Base-by-base conservation (phyloP, 1,140 invertebrate species). In the Neodiprion fabricii region DNA sequence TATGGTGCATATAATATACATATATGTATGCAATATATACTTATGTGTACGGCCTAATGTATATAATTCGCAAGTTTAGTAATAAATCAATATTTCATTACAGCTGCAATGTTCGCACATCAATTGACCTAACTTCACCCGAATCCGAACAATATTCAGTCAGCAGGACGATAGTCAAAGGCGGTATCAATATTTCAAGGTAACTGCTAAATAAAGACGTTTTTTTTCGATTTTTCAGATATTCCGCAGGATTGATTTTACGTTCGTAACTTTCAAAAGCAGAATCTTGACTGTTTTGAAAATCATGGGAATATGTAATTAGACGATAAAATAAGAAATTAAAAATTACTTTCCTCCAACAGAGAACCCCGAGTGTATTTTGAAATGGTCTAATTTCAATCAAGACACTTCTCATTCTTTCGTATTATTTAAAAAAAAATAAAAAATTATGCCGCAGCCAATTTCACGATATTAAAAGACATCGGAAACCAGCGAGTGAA, bases 1-100 rank as follows among this genome's bases (percentile, higher is more conserved):
- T 14, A 66, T 14, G 61, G 61, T n/a, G 61, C 14, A 66, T 66
- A 66, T 66, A 66, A n/a, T 66, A 66, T 66, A 66, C 7, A 66
- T 66, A n/a, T 66, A 66, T 66, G 7, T 66, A 66, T 66, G 21
- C 14, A 66, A n/a, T 65, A 65, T 65, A 65, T 65, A 65, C 17
- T 14, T 65, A 65, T 14, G 61, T 65, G 17, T 65, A 65, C 17
- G 61, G 12, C 84, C 84, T 85, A 85, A 85, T 85, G 80, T 85
- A 85, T 80, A 85, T 85, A 85, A 78, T 81, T 85, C 82, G 83
- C 81, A 84, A 77, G 82, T 83, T 83, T 83, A 85, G 82, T 80
- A 85, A 84, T 83, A 85, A 82, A 85, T 79, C 28, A 81, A 82
- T 84, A 84, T 84, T 85, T 84, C 80, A 83, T 80, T 84, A 84